Conservation (phyloP, 2,797 vertebrate species). For the Buceros bicornis region DNA sequence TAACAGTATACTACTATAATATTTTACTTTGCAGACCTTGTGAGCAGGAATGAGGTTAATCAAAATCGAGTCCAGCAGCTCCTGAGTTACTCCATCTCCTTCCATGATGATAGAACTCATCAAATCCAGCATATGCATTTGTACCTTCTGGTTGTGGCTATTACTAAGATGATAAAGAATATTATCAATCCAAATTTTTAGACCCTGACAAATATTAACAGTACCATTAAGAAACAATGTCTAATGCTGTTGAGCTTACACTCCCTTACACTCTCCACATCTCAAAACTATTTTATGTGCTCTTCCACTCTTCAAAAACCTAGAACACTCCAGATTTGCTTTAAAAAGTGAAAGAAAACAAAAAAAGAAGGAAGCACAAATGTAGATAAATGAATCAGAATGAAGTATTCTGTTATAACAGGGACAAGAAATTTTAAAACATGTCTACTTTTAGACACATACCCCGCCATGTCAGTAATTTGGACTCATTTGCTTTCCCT, state of each 20-base stretch:
- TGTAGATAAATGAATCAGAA: not conserved
- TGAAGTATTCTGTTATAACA: not conserved
- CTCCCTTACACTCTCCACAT: not conserved
- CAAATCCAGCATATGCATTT: conserved; percentile 99
- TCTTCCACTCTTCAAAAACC: not conserved
- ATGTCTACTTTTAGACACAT: not conserved
- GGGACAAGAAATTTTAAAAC: not conserved
- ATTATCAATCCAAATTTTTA: not conserved
- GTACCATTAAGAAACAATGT: not conserved
- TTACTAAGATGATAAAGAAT: conserved; percentile 83
- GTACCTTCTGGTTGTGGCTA: conserved; percentile 99
- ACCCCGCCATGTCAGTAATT: not conserved
- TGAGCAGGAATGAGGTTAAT: conserved; percentile 99
- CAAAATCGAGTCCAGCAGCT: conserved; percentile 97
- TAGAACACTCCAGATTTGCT: not conserved
- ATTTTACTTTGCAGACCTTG: conserved; percentile 85
- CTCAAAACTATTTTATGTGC: not conserved
- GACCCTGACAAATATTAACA: not conserved
- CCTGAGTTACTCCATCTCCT: conserved; percentile 98
- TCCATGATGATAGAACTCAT: conserved; percentile 99
- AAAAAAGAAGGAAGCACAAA: not conserved
- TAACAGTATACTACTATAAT: not conserved
- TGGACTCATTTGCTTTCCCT: not conserved
- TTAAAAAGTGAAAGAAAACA: not conserved
- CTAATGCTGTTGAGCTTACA: not conserved